These are phyloP conservation scores for Diaphora mendica DNA, from an alignment of 2,888 invertebrate species.

Conservation along the genomic window DNA sequence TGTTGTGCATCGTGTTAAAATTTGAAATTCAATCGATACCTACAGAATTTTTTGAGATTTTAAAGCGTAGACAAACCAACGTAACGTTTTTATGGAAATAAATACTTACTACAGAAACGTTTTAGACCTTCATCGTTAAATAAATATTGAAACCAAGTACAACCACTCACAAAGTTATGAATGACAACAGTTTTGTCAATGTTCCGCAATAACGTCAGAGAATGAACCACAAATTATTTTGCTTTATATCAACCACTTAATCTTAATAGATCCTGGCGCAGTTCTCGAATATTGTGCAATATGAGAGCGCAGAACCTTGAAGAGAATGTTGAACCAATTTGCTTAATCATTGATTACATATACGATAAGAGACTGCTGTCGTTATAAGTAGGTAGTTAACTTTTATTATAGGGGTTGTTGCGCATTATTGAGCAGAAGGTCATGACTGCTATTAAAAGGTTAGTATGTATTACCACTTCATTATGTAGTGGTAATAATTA, in stretches of 20 bases:
- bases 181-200: constrained; percentile 61
- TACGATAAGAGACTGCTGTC: not conserved
- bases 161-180: constrained; percentile 50
- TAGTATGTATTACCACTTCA: not conserved
- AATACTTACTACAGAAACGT: not conserved
- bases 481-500: not conserved
- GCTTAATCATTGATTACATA: constrained; percentile 5
- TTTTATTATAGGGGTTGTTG: not conserved
- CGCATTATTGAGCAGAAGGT: not conserved
- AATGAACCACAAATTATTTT: constrained; percentile 54
- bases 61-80: no score
- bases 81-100: not conserved
- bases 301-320: constrained; percentile 10
- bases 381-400: not conserved
- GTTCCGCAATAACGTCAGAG: constrained; percentile 53
- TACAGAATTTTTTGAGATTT: no score
- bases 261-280: constrained; percentile 46
- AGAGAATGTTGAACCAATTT: constrained; percentile 14
- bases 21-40: no score
- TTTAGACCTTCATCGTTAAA: constrained; percentile 11
- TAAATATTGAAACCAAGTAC: constrained; percentile 45
- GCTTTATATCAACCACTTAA: constrained; percentile 54
- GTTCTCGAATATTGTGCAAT: constrained; percentile 16
- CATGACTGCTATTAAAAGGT: not conserved
- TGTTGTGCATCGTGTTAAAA: no score